phyloP scores from a whole-genome alignment of 2,888 invertebrate species.

The Smittia sp. region DNA sequence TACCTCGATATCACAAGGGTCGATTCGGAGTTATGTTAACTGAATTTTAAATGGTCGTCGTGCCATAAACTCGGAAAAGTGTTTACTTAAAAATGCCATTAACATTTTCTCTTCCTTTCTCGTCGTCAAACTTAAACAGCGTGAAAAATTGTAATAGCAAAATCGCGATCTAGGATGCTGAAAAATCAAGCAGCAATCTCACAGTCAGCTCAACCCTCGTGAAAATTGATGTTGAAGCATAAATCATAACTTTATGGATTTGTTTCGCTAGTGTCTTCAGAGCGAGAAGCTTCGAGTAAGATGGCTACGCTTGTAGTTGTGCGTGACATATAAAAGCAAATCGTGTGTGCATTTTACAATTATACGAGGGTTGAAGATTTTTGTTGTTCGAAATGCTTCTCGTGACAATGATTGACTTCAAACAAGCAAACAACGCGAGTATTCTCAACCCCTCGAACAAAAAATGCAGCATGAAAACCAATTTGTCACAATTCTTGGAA shows the following conservation, averaged over 20 bases:
- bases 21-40: background rate
- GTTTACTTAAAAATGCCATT: conserved; percentile 14
- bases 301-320: conserved; percentile 13
- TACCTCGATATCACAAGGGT: background rate
- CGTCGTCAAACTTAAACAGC: background rate
- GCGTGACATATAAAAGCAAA: conserved; percentile 22
- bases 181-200: too few relatives aligned
- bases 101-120: conserved; percentile 9
- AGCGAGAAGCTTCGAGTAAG: background rate
- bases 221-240: conserved; percentile 17
- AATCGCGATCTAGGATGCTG: background rate
- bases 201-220: background rate
- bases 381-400: background rate
- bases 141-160: background rate
- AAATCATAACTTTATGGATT: conserved; percentile 19
- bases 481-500: conserved; percentile 34
- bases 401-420: background rate
- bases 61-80: background rate
- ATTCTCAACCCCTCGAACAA: background rate
- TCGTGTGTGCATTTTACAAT: conserved; percentile 35
- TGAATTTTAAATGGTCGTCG: background rate
- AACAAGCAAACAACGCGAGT: background rate
- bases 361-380: conserved; percentile 11
- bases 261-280: background rate
- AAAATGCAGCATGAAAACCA: conserved; percentile 10